A percentile compares a stretch with the other conserved stretches of the same genome.
Conservation (phyloP, 2,888 invertebrate genomes). For the Macrophya annulata region DNA sequence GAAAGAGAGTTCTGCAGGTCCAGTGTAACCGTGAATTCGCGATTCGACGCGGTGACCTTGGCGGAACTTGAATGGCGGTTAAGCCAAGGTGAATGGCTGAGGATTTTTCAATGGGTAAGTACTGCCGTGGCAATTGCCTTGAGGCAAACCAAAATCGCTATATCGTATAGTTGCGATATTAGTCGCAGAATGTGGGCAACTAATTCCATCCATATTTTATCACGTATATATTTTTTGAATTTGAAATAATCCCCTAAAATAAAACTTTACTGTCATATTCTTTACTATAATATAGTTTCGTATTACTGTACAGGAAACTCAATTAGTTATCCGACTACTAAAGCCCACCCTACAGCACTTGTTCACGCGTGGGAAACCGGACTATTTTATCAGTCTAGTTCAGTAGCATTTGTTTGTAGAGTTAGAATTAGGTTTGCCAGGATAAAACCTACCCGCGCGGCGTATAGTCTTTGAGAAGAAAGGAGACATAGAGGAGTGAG, state of each 20-base stretch:
- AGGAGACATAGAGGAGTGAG: not conserved
- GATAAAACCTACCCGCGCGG: slow-evolving; percentile 35
- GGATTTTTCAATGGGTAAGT: slow-evolving; percentile 53
- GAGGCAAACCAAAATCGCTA: slow-evolving; percentile 34
- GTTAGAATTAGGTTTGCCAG: slow-evolving; percentile 50
- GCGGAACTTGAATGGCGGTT: slow-evolving; percentile 70
- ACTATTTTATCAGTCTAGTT: slow-evolving; percentile 32
- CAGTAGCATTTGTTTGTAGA: slow-evolving; percentile 40
- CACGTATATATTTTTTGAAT: not conserved
- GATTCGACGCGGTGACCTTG: slow-evolving; percentile 48
- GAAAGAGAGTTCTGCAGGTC: slow-evolving; percentile 31
- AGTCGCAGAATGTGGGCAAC: not conserved
- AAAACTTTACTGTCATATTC: not conserved
- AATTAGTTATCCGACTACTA: not conserved
- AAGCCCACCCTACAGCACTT: not conserved
- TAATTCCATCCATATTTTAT: not conserved
- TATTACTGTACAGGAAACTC: not conserved
- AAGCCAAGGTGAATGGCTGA: slow-evolving; percentile 70
- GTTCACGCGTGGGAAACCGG: slow-evolving; percentile 40
- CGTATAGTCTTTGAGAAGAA: not conserved
- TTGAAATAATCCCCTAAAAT: not conserved
- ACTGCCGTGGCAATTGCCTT: not conserved
- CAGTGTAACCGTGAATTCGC: slow-evolving; percentile 50
- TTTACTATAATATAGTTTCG: not conserved
- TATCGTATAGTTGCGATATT: not conserved